phyloP scores from a whole-genome alignment of 2,888 invertebrate genomes.

The Gasteruption jaculator region DNA sequence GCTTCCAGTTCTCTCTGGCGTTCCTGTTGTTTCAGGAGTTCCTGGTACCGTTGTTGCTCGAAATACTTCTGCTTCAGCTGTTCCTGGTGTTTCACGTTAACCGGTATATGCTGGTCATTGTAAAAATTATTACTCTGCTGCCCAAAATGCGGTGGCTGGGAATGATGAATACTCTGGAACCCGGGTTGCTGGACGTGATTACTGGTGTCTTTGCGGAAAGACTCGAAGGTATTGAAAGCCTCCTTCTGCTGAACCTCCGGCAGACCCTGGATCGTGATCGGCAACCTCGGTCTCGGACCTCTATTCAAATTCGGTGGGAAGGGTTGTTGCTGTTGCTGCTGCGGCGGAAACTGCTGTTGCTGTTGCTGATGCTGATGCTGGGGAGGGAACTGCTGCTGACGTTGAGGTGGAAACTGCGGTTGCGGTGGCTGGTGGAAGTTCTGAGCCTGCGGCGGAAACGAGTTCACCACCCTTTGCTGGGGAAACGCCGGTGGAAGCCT shows the following conservation, averaged over 20 bases:
- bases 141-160: conserved; percentile 29
- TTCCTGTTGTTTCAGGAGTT: conserved; percentile 37
- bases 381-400: conserved; percentile 29
- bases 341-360: conserved; percentile 20
- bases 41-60: conserved; percentile 44
- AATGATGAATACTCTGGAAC: conserved; percentile 37
- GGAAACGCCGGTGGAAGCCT: conserved; percentile 45
- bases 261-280: conserved; percentile 44
- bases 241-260: conserved; percentile 44
- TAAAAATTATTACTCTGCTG: conserved; percentile 25
- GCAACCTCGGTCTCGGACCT: conserved; percentile 33
- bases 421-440: conserved; percentile 44
- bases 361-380: conserved; percentile 27
- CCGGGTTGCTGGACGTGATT: conserved; percentile 42
- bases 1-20: conserved; percentile 38
- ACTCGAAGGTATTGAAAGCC: conserved; percentile 40
- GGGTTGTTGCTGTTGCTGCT: conserved; percentile 23
- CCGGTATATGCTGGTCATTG: conserved; percentile 21
- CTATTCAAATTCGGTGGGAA: conserved; percentile 24
- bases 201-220: conserved; percentile 50
- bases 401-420: too few species aligned
- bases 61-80: conserved; percentile 37
- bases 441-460: conserved; percentile 47
- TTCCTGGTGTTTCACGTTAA: conserved; percentile 32
- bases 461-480: conserved; percentile 44